Evolutionary conservation across 2,797 vertebrate genomes (phyloP), one percentile per base, ranked within the genome.

Genomic region (Acanthopagrus latus): DNA sequence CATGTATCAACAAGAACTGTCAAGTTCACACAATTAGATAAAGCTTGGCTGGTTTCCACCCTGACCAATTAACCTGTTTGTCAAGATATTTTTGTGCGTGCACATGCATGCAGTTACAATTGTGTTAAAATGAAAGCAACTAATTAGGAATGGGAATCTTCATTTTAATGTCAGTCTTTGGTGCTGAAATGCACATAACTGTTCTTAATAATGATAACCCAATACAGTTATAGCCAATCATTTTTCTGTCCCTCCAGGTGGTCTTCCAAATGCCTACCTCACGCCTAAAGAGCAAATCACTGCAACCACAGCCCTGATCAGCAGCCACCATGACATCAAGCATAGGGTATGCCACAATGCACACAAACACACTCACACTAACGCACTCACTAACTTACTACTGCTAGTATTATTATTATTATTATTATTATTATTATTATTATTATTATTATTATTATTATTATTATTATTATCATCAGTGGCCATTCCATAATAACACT

Each of bases 181-280:
- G n/a, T 41, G 21, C 8, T 38, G 3, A 44, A 12, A 71, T 38
- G 16, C 3, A 1, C 52, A 48, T 47, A 23, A 23, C 0, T 48
- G 3, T 50, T 62, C 41, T 33, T 10, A 21, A 33, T 44, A 38
- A 38, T 38, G 33, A 38, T 8, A 38, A 38, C 33, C 33, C 33
- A 38, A 8, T 38, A 38, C 33, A 38, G 7, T 27, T 27, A 27
- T 27, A 27, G 27, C 27, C 33, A 17, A 13, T 4, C 71, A 8
- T 59, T 74, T 54, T 70, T 64, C 54, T 83, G 9, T 84, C 54
- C 48, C 46, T 76, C 13, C 92, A 94, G 95, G 95, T 94, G 95
- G 92, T 94, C 93, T 93, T 97, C 97, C 97, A 97, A 97, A 98
- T 99, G 97, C 97, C 97, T 98, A 96, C 97, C 96, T 96, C 95